These are phyloP conservation scores for Ursus arctos DNA, from an alignment of 2,113 vertebrate genomes.

Conservation along the genomic window DNA sequence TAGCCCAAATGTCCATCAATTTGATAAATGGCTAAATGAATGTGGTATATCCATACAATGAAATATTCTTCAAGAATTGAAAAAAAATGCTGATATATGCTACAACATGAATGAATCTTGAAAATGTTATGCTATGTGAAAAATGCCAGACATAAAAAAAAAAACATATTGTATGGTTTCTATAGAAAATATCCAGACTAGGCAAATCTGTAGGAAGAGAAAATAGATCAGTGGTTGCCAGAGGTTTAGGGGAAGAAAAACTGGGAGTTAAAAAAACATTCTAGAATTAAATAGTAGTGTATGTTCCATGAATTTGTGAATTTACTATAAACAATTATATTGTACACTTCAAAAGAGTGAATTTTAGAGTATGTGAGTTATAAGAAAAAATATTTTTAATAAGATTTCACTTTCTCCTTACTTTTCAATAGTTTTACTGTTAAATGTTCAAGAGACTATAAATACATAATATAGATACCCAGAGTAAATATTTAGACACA, in stretches of 20 bases:
- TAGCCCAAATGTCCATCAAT: background rate
- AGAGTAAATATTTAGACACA: background rate
- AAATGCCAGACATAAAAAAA: background rate
- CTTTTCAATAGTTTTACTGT: background rate
- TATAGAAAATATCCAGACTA: background rate
- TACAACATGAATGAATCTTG: background rate
- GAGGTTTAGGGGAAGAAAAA: background rate
- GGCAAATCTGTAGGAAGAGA: background rate
- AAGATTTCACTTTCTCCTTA: background rate
- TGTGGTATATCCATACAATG: background rate
- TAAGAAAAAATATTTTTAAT: background rate
- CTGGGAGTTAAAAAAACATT: background rate
- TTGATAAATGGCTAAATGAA: background rate
- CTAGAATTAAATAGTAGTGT: background rate
- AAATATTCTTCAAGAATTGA: background rate
- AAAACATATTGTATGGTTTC: background rate
- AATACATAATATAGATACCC: too few species aligned
- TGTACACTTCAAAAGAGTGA: background rate
- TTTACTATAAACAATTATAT: background rate
- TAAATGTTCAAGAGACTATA: background rate
- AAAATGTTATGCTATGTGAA: background rate
- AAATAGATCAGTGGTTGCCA: background rate
- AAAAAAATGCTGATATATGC: background rate
- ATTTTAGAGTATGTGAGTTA: background rate
- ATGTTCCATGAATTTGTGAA: background rate